These are phyloP conservation scores for Acridotheres tristis DNA, from an alignment of 2,797 vertebrate species.

Conservation along the genomic window DNA sequence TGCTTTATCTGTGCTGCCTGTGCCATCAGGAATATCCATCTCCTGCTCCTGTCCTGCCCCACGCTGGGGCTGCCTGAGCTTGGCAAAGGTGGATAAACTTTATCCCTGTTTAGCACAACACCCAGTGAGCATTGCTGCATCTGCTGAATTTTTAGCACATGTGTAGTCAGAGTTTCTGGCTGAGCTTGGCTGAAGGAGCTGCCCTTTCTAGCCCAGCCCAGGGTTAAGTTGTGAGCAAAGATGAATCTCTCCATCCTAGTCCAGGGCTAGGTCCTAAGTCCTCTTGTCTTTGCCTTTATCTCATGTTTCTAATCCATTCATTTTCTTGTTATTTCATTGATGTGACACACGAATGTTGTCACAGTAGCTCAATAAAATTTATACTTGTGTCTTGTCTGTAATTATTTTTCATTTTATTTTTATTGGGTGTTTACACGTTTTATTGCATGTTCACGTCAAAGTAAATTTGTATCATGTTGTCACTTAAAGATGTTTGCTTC, in stretches of 20 bases:
- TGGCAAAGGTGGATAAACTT: background rate
- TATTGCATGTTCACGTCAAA: background rate
- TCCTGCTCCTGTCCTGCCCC: background rate
- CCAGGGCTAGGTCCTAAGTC: background rate
- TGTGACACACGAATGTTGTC: background rate
- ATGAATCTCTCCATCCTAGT: background rate
- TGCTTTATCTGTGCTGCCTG: background rate
- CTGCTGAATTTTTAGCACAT: background rate
- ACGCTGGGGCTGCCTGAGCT: background rate
- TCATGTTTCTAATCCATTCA: background rate
- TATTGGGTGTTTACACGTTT: constrained; percentile 11
- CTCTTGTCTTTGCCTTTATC: background rate
- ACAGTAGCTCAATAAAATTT: constrained; percentile 46
- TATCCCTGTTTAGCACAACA: background rate
- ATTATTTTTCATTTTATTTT: constrained; percentile 52
- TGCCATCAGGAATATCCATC: background rate
- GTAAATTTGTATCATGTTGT: constrained; percentile 11
- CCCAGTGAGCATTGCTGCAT: background rate
- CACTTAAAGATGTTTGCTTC: constrained; percentile 13
- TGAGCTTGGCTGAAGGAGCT: background rate
- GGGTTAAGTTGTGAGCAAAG: background rate
- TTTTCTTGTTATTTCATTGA: background rate
- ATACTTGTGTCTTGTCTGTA: constrained; percentile 25
- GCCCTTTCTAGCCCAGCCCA: background rate
- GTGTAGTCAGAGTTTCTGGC: background rate